Evolutionary conservation across 2,888 invertebrate genomes (phyloP), one percentile per base, ranked within the genome.

Genomic region (Crossocerus cetratus): DNA sequence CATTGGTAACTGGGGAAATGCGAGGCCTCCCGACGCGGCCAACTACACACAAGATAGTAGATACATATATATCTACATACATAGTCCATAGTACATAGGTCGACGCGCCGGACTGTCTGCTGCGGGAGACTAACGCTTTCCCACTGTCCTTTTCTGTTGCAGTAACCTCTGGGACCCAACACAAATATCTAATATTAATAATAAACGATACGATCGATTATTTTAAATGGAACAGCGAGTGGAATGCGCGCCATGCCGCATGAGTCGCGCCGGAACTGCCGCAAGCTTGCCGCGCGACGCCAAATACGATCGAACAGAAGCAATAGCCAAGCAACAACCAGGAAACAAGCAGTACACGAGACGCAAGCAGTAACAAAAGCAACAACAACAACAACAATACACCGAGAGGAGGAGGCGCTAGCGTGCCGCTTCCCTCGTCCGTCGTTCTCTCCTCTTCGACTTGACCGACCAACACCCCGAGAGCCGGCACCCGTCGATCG

Each of bases 181-280:
- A 89, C 83, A 88, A 89, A 88, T 89, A 90, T 89, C 88, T 89
- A 89, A 89, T 88, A 89, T 88, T 89, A 89, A 88, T 87, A 86
- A 87, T 88, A 87, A 87, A 86, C 84, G 84, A 87, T 86, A 85
- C 86, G 85, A 81, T 87, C 86, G 86, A 88, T 88, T 87, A 88
- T 87, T 88, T 86, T 86, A 86, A 32, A 86, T 82, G 85, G 32
- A 86, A 86, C 84, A 87, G 86, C 84, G 84, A 87, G 84, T 85
- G 86, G 82, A 81, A 83, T 77, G 86, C 86, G 32, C 32, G 84
- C 82, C 84, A 84, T 83, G 81, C 80, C 85, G 86, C 86, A 83
- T 80, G 86, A 83, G 83, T 83, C 82, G 83, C 86, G 83, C 83
- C 78, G 79, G 83, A 80, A 83, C 85, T 86, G 84, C 86, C 82